Evolutionary conservation across 2,888 invertebrate genomes (phyloP).

Genomic region (Lordiphosa fenestrarum): DNA sequence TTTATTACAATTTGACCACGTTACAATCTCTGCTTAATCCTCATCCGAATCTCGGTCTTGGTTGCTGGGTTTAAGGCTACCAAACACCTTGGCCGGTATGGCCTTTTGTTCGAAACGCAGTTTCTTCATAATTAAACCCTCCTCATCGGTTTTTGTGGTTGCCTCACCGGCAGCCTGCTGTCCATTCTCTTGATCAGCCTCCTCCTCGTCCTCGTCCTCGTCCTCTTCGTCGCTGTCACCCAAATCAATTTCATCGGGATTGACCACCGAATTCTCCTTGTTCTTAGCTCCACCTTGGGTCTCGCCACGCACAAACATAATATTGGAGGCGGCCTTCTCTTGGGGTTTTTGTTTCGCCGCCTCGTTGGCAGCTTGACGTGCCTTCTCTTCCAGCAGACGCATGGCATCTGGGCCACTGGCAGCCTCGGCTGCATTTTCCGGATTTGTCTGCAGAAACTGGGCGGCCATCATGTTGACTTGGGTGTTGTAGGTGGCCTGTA

Average conservation of each 20-base stretch:
- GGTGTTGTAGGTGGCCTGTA: constrained; percentile 98
- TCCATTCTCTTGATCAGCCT: constrained; percentile 82
- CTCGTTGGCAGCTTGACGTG: constrained; percentile 82
- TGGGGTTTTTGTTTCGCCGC: constrained; percentile 57
- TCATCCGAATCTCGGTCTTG: constrained; percentile 65
- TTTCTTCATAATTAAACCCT: constrained; percentile 83
- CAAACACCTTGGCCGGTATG: constrained; percentile 95
- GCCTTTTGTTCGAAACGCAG: constrained; percentile 91
- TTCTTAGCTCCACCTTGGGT: constrained; percentile 88
- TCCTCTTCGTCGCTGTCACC: constrained; percentile 87
- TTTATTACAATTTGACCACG: neutral
- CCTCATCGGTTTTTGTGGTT: constrained; percentile 80
- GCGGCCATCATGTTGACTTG: constrained; percentile 99
- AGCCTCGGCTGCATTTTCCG: constrained; percentile 84
- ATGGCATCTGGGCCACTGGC: constrained; percentile 90
- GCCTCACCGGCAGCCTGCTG: constrained; percentile 15
- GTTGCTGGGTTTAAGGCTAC: constrained; percentile 83
- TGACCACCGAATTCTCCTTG: constrained; percentile 85
- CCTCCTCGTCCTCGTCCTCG: constrained; percentile 82
- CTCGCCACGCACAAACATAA: constrained; percentile 93
- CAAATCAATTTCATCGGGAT: constrained; percentile 94
- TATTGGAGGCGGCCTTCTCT: constrained; percentile 81
- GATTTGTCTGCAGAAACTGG: constrained; percentile 92
- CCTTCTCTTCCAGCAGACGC: constrained; percentile 92
- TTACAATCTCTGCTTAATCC: constrained; percentile 38